A percentile compares a stretch with the other conserved stretches of the same genome.
phyloP scores from a whole-genome alignment of 1,140 invertebrate species.

The Drosophila ficusphila region DNA sequence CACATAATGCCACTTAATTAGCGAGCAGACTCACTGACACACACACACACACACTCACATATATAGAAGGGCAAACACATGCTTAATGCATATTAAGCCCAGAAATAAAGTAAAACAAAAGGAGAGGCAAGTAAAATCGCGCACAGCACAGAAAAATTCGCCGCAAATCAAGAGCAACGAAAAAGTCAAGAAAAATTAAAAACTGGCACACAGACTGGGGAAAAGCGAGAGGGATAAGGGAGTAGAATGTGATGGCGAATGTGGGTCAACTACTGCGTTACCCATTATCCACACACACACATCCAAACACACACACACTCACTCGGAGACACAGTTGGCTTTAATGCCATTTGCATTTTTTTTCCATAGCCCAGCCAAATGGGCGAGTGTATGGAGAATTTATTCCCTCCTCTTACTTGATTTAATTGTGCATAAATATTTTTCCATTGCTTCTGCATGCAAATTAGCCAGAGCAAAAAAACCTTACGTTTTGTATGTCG shows the following conservation, averaged over 20 bases:
- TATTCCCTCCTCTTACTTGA: constrained; percentile 72
- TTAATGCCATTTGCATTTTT: constrained; percentile 69
- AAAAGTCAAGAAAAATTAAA: constrained; percentile 72
- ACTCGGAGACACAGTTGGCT: constrained; percentile 33
- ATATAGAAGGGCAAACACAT: constrained; percentile 27
- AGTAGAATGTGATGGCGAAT: constrained; percentile 35
- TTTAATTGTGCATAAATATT: constrained; percentile 82
- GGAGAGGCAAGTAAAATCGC: constrained; percentile 9
- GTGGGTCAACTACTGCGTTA: constrained; percentile 70
- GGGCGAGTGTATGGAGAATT: constrained; percentile 45
- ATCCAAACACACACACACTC: not conserved
- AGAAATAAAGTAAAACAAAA: not conserved
- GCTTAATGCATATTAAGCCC: constrained; percentile 46
- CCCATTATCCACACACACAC: constrained; percentile 49
- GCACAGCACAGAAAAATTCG: constrained; percentile 39
- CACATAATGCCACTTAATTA: constrained; percentile 62
- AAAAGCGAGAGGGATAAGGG: not conserved
- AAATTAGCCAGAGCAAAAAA: constrained; percentile 52
- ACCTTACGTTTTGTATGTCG: constrained; percentile 9
- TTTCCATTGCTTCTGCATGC: constrained; percentile 62
- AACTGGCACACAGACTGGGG: constrained; percentile 27
- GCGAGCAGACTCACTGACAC: constrained; percentile 27
- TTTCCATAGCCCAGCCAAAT: constrained; percentile 47
- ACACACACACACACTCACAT: constrained; percentile 13
- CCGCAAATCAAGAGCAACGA: constrained; percentile 69